These are phyloP conservation scores for Apotomis betuletana DNA, from an alignment of 2,888 invertebrate species.

Conservation along the genomic window DNA sequence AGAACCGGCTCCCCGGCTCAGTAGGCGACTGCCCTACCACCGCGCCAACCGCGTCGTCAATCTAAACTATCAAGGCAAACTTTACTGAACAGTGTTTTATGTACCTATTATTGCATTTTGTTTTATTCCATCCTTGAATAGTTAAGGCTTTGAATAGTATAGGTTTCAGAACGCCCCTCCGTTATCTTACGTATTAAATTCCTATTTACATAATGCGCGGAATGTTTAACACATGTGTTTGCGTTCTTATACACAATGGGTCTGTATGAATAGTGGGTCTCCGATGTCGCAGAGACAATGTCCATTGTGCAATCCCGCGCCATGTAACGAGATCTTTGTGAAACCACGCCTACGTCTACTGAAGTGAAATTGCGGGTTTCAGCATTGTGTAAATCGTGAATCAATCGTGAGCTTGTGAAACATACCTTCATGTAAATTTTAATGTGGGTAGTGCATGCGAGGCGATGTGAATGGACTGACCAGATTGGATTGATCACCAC, in stretches of 20 bases:
- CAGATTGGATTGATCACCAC: too few species aligned
- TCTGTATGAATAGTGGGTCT: constrained; percentile 59
- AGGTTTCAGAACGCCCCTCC: not conserved
- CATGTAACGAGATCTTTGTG: constrained; percentile 66
- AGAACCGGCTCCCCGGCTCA: too few species aligned
- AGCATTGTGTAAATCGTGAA: constrained; percentile 4
- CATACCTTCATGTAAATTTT: too few species aligned
- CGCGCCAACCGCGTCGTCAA: too few species aligned
- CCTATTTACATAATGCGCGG: constrained; percentile 26
- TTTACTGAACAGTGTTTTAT: too few species aligned
- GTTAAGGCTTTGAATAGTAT: not conserved
- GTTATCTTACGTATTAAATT: constrained; percentile 12
- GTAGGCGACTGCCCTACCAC: too few species aligned
- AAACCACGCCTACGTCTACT: constrained; percentile 43
- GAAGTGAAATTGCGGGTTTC: constrained; percentile 41
- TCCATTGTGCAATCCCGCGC: constrained; percentile 69
- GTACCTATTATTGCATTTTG: too few species aligned
- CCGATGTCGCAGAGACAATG: constrained; percentile 67
- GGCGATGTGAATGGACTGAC: too few species aligned
- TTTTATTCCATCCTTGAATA: too few species aligned
- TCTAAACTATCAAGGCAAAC: too few species aligned
- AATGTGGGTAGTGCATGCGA: too few species aligned
- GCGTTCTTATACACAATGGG: constrained; percentile 61
- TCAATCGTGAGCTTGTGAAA: too few species aligned
- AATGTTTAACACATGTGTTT: constrained; percentile 54